Conservation (phyloP, 2,888 invertebrate species). For the Caenorhabditis sinica region DNA sequence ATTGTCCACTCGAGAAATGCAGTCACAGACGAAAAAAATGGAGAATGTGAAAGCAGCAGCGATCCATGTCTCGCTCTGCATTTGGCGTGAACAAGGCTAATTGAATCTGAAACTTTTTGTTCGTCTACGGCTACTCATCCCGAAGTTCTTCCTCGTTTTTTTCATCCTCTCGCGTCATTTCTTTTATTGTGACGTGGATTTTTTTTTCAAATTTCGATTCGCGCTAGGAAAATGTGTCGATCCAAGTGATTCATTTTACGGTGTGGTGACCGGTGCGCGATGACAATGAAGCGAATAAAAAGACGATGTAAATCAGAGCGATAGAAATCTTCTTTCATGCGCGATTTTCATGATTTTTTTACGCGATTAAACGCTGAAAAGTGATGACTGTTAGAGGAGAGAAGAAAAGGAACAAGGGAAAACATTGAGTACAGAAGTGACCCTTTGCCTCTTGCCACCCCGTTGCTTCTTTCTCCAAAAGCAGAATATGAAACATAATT, state of each 20-base stretch:
- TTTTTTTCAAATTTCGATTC: not conserved
- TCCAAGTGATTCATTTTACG: constrained; percentile 28
- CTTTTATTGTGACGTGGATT: constrained; percentile 1
- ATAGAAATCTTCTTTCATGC: constrained; percentile 43
- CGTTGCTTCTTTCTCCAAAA: constrained; percentile 31
- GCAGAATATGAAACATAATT: constrained; percentile 61
- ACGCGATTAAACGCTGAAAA: constrained; percentile 59
- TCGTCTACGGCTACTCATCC: no score
- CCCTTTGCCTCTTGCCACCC: constrained; percentile 25
- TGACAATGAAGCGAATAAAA: not conserved
- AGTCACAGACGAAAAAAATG: constrained; percentile 9
- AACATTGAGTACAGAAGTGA: constrained; percentile 2
- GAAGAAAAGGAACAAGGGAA: not conserved
- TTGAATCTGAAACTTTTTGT: constrained; percentile 59
- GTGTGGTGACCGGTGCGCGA: constrained; percentile 42
- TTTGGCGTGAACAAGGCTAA: constrained; percentile 52
- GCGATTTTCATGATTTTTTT: constrained; percentile 50
- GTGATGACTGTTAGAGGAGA: not conserved
- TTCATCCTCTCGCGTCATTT: not conserved
- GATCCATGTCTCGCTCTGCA: constrained; percentile 14
- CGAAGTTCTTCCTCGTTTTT: not conserved
- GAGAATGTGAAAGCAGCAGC: not conserved
- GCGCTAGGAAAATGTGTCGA: not conserved
- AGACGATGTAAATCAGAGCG: constrained; percentile 60
- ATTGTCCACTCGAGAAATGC: constrained; percentile 58